Percentiles rank a stretch among this genome's conserved stretches.
Evolutionary conservation across 2,888 invertebrate genomes (phyloP).

Genomic region (Mesoligia furuncula): DNA sequence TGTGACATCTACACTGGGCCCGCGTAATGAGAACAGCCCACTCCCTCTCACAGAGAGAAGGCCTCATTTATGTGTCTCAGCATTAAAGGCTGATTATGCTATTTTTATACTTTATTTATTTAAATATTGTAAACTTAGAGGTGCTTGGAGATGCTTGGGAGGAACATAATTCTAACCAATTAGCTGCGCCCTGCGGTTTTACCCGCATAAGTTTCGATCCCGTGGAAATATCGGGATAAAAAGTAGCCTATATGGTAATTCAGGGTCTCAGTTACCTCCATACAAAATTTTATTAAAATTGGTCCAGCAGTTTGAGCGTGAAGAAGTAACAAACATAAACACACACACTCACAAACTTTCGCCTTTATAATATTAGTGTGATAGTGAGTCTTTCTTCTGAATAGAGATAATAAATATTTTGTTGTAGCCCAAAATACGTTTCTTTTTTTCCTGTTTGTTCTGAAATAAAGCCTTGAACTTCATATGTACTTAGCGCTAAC

Average conservation of each 20-base stretch:
- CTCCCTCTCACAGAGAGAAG: background rate
- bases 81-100: background rate
- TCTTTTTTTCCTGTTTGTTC: background rate
- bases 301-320: no score
- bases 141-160: background rate
- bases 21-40: fast-evolving
- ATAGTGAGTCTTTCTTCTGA: background rate
- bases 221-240: no score
- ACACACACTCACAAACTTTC: no score
- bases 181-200: no score
- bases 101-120: background rate
- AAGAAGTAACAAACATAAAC: no score
- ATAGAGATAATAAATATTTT: background rate
- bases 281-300: no score
- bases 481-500: constrained; percentile 39
- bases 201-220: no score
- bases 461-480: constrained; percentile 45
- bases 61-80: no score
- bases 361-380: no score
- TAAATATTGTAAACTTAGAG: background rate
- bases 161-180: background rate
- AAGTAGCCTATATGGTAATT: no score
- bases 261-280: no score
- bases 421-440: background rate
- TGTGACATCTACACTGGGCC: background rate